Conservation (phyloP, 1,140 invertebrate species). For the Mercenaria mercenaria region DNA sequence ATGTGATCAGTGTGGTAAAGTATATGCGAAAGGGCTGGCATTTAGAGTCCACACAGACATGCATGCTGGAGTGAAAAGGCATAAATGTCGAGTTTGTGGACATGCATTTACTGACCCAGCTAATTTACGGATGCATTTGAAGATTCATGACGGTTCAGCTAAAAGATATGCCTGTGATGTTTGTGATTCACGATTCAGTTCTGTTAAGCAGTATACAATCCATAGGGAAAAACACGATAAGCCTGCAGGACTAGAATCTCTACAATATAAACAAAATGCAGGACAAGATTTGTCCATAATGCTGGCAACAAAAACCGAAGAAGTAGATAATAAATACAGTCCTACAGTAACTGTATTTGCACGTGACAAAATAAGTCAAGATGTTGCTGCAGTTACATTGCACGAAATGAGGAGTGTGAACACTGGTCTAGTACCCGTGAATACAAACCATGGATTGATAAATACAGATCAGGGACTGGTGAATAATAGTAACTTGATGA, state of each 20-base stretch:
- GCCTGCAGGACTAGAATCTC: not conserved
- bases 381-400: not conserved
- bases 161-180: not conserved
- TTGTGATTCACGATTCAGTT: not conserved
- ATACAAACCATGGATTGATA: not conserved
- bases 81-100: not conserved
- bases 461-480: not conserved
- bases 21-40: not conserved
- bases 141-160: conserved; percentile 5
- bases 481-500: not conserved
- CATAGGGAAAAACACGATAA: not conserved
- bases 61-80: conserved; percentile 24
- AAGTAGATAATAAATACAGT: not conserved
- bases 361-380: not conserved
- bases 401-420: not conserved
- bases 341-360: not conserved
- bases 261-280: not conserved
- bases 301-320: not conserved
- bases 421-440: not conserved
- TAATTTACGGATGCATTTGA: not conserved
- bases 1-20: conserved; percentile 28
- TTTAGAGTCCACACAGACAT: conserved; percentile 7
- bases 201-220: not conserved
- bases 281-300: not conserved
- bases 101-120: conserved; percentile 36